Base-by-base conservation (phyloP, 2,113 vertebrate genomes). In the Hoplias malabaricus region DNA sequence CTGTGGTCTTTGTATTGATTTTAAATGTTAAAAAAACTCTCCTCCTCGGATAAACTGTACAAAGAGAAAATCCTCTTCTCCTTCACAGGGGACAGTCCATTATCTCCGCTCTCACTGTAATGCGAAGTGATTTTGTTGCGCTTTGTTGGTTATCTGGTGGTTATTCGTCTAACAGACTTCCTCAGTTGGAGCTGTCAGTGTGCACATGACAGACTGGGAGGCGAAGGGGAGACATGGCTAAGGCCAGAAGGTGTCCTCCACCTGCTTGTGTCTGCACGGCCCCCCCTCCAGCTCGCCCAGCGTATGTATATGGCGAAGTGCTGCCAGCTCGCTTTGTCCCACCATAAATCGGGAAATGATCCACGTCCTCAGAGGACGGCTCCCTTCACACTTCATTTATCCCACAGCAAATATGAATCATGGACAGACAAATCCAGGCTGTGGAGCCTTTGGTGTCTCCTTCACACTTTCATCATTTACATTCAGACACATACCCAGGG, bases 351-450 rank as follows among this genome's bases (percentile, higher is more conserved):
- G 83, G 86, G 78, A 85, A 87, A 77, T 86, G 87, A 88, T 86
- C 85, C 87, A 80, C 72, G 81, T 80, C 84, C 87, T 84, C 63
- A 81, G 72, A 82, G 82, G 72, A 88, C 77, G 77, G 83, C 82
- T 86, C 69, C 53, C 80, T 87, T 89, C 87, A 88, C 87, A 87
- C 79, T 72, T 83, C 88, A 90, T 92, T 91, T 87, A 88, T 81
- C 76, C 53, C 79, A 74, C 74, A 78, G 83, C 86, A 83, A 86
- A 84, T 89, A 90, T 90, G 83, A 90, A 88, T 91, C 87, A 84
- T 78, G 73, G 73, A n/a, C 68, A 83, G 68, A 87, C 83, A 82
- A 86, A 89, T 69, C 57, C 71, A 56, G 75, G 74, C 66, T 70
- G 80, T 46, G n/a, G 25, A 46, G 46, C 12, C 67, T 59, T 62